Evolutionary conservation across 2,888 invertebrate genomes (phyloP).

Genomic region (Euspilapteryx auroguttella): DNA sequence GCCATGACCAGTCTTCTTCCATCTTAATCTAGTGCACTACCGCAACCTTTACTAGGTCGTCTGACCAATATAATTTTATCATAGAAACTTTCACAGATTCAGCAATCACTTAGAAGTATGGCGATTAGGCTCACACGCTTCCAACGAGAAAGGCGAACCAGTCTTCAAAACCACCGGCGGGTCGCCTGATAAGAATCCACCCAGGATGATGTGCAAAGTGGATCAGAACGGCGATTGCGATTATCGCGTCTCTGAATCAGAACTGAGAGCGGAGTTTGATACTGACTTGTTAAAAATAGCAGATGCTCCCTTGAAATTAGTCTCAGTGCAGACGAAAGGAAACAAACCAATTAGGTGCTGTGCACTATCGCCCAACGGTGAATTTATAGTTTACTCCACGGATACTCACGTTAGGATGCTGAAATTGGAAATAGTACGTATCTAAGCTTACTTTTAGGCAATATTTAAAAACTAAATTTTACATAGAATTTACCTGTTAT

Average conservation of each 20-base stretch:
- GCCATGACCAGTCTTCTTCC: neutral
- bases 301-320: slow-evolving; percentile 66
- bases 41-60: too few relatives aligned
- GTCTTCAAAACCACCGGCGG: slow-evolving; percentile 13
- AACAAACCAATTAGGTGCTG: slow-evolving; percentile 71
- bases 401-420: slow-evolving; percentile 67
- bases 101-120: slow-evolving; percentile 54
- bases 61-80: neutral
- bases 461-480: too few relatives aligned
- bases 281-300: slow-evolving; percentile 28
- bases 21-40: neutral
- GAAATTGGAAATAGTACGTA: slow-evolving; percentile 60
- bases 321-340: slow-evolving; percentile 67
- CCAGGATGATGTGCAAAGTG: slow-evolving; percentile 10
- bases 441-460: too few relatives aligned
- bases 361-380: slow-evolving; percentile 70
- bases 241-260: slow-evolving; percentile 20
- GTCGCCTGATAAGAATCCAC: slow-evolving; percentile 9
- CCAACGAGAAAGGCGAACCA: slow-evolving; percentile 61
- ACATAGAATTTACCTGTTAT: neutral
- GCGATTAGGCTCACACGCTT: slow-evolving; percentile 54
- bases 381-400: slow-evolving; percentile 77
- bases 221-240: slow-evolving; percentile 25
- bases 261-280: slow-evolving; percentile 16
- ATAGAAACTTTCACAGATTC: slow-evolving; percentile 28